A percentile compares a stretch with the other conserved stretches of the same genome.
phyloP scores from a whole-genome alignment of 1,140 invertebrate species.

The Ridgeia piscesae region DNA sequence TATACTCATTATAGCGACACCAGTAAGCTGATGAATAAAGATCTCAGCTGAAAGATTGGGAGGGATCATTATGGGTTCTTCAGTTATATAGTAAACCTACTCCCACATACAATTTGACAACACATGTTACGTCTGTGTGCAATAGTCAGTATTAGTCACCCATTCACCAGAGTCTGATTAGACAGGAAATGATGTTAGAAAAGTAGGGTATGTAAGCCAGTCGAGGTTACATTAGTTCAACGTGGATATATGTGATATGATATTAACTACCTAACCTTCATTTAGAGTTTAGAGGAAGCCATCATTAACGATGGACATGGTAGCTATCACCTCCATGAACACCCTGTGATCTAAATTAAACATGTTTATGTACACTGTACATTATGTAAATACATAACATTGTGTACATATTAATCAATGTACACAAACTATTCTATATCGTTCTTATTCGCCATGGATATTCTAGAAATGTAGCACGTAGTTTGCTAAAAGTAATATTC shows the following conservation, averaged over 20 bases:
- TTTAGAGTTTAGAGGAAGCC: background rate
- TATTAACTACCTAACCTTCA: background rate
- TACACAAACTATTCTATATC: too few species aligned
- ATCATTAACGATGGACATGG: background rate
- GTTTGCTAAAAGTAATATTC: background rate
- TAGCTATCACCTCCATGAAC: background rate
- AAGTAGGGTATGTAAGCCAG: too few species aligned
- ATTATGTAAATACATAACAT: background rate
- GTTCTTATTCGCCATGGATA: background rate
- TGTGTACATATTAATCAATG: background rate
- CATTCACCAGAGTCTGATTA: background rate
- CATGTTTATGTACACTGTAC: background rate
- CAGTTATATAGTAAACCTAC: too few species aligned
- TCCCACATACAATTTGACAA: too few species aligned
- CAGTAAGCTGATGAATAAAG: too few species aligned
- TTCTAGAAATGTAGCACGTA: background rate
- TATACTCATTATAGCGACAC: too few species aligned
- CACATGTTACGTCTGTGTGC: too few species aligned
- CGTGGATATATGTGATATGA: background rate
- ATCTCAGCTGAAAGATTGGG: too few species aligned
- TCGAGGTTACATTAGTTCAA: background rate
- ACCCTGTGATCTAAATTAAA: background rate
- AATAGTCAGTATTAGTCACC: too few species aligned
- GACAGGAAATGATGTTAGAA: background rate
- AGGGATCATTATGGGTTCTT: too few species aligned